Base-by-base conservation (phyloP, 2,113 vertebrate genomes). In the Ctenomys sociabilis region DNA sequence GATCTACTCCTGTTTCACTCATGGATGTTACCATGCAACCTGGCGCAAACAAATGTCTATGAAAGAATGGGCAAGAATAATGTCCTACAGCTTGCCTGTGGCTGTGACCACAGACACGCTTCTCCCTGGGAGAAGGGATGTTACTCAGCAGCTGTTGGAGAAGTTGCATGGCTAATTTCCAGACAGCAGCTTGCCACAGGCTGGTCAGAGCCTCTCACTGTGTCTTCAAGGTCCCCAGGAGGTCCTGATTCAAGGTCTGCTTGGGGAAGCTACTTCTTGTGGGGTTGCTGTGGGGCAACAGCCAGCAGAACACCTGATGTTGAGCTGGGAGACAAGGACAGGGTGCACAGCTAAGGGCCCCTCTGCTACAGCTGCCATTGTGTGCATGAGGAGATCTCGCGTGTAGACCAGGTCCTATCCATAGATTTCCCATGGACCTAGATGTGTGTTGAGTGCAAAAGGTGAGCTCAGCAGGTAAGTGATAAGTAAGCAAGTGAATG, bases 301-400 rank as follows among this genome's bases (percentile, higher is more conserved):
- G 2, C 30, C 9, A 32, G 57, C 49, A 75, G 57, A 49, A 11
- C 16, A 32, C 8, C 54, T 75, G 19, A 21, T 43, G 10, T 49
- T 68, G 59, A n/a, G 28, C 30, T 61, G 32, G 30, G 17, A 70
- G 49, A 24, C 3, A 22, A 43, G n/a, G 26, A 14, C 7, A 16
- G 2, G 8, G 1, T 59, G 21, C 5, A 9, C 0, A 11, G 0
- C 82, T 2, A 1, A 83, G 32, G 19, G 0, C 12, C 7, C 0
- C 5, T 85, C 45, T 5, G 40, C 17, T 0, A 1, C 0, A 13
- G 82, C 64, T 66, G 35, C n/a, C 9, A 0, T 43, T 63, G 37
- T 72, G 59, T 0, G 0, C 14, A 12, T 21, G 24, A 14, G 2
- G 52, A 78, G 22, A 24, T 37, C 85, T 68, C 7, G 7, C 30